These are phyloP conservation scores for Tigriopus californicus DNA, from an alignment of 2,888 invertebrate genomes.

Conservation along the genomic window DNA sequence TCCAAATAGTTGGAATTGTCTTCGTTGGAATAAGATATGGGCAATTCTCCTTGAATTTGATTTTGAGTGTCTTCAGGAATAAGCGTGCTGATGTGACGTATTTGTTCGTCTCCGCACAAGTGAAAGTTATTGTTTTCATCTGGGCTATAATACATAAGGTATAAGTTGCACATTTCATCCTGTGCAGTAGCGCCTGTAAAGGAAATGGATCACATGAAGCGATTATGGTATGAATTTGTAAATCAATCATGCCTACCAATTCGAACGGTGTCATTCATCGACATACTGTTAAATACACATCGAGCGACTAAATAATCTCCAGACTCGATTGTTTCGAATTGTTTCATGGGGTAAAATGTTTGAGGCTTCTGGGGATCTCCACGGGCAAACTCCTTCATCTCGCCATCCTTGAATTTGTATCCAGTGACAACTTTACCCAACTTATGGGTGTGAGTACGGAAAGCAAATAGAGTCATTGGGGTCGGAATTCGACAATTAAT, in stretches of 20 bases:
- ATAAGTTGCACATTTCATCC: constrained; percentile 36
- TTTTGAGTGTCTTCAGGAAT: too few relatives aligned
- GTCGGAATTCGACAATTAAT: constrained; percentile 30
- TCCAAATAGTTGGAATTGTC: too few relatives aligned
- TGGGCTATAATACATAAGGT: constrained; percentile 30
- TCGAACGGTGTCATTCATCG: constrained; percentile 25
- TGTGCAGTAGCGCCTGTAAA: constrained; percentile 27
- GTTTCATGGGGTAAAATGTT: constrained; percentile 36
- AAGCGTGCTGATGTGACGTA: too few relatives aligned
- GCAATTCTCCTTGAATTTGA: too few relatives aligned
- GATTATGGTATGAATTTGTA: too few relatives aligned
- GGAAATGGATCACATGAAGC: too few relatives aligned
- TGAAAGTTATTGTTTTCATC: neutral
- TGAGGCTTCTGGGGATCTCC: constrained; percentile 42
- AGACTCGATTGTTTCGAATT: constrained; percentile 27
- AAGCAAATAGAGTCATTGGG: constrained; percentile 34
- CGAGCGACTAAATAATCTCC: constrained; percentile 33
- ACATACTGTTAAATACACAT: constrained; percentile 35
- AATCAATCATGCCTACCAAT: constrained; percentile 24
- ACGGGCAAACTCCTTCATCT: constrained; percentile 27
- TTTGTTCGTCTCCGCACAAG: too few relatives aligned
- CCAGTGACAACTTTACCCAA: constrained; percentile 27
- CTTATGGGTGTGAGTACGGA: constrained; percentile 36
- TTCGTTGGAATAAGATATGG: too few relatives aligned
- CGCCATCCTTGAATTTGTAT: constrained; percentile 25